A percentile compares a stretch with the other conserved stretches of the same genome.
Evolutionary conservation across 2,888 invertebrate species (phyloP).

Genomic region (Diplazon laetatorius): DNA sequence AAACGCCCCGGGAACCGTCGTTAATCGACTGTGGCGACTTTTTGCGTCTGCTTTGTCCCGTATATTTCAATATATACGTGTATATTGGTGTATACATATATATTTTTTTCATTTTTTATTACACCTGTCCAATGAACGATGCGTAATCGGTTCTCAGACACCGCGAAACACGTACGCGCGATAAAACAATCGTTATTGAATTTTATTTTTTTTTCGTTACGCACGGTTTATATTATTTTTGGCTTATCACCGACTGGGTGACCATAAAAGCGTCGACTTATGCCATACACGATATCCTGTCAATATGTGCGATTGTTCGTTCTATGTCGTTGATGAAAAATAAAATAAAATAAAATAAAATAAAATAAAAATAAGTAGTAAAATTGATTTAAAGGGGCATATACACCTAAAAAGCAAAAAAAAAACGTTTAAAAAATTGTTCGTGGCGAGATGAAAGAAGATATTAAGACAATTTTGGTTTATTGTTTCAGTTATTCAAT

Average conservation of each 20-base stretch:
- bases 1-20: background rate
- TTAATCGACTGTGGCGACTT: slow-evolving; percentile 6
- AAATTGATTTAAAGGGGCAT: too few species aligned
- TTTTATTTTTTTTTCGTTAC: slow-evolving; percentile 20
- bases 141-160: slow-evolving; percentile 48
- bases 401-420: too few species aligned
- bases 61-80: too few species aligned
- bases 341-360: too few species aligned
- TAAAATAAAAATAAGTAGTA: too few species aligned
- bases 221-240: slow-evolving; percentile 6
- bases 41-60: background rate
- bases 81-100: too few species aligned
- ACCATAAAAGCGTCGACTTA: slow-evolving; percentile 26
- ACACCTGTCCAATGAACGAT: slow-evolving; percentile 11
- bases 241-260: slow-evolving; percentile 27
- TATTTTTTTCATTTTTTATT: background rate
- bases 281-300: background rate
- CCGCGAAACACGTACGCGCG: slow-evolving; percentile 42
- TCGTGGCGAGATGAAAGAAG: background rate
- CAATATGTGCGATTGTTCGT: slow-evolving; percentile 11
- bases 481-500: too few species aligned
- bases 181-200: slow-evolving; percentile 29
- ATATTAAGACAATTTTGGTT: background rate
- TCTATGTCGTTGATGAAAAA: slow-evolving; percentile 7
- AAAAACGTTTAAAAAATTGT: too few species aligned